Evolutionary conservation across 2,797 vertebrate species (phyloP), one percentile per base, ranked within the genome.

Genomic region (Rhynchotus rufescens): DNA sequence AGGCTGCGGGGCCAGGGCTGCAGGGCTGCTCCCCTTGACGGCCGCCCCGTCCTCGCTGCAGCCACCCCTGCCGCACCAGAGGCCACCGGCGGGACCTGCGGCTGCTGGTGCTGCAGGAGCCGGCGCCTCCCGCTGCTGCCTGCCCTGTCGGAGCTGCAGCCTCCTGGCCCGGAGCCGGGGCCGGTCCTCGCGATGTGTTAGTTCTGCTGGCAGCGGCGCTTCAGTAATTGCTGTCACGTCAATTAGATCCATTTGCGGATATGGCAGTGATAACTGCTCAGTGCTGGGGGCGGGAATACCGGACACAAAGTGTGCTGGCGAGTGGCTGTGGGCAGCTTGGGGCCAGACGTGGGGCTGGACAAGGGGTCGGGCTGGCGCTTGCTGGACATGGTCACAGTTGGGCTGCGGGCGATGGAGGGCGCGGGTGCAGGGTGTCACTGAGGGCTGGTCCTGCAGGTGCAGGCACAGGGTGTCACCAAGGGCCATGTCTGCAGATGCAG

Each of bases 221-320:
- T 77, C 89, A 84, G 84, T 94, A 95, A 95, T 92, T 88, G 94
- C 88, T 95, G 95, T 96, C 91, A 91, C 86, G 68, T 94, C 91
- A 91, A 32, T 95, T 91, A 96, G 81, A 87, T 92, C 5, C 0
- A 84, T 72, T 93, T 86, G 83, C 68, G 78, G 91, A 80, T 88
- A 42, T 79, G 47, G 84, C 66, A 44, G 66, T 21, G 47, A 2
- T 88, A 86, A 93, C 81, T 78, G 81, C 94, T 87, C n/a, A 80
- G 79, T 68, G 68, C 42, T 30, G 32, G 84, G 38, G 22, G 54
- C 47, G 76, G 36, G 38, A 83, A 47, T 75, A 34, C 22, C 51
- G 45, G 20, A 2, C 15, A 59, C 0, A 1, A 89, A 21, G 0
- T 0, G 36, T 65, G n/a, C 76, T 82, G 74, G n/a, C 34, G 40